Evolutionary conservation across 2,888 invertebrate species (phyloP).

Genomic region (Stenoptilia bipunctidactyla): DNA sequence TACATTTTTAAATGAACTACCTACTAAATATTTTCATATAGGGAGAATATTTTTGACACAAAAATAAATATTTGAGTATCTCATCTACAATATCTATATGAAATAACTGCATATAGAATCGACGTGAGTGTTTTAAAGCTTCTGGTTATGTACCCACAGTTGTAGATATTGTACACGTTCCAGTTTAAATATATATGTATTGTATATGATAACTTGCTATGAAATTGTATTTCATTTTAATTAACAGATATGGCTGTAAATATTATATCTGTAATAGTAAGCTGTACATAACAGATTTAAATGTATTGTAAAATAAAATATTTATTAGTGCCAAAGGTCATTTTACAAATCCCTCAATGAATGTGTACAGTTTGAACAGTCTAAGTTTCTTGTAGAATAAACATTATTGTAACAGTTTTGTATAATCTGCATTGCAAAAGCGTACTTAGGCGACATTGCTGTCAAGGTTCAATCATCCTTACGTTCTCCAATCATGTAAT

Average conservation of each 20-base stretch:
- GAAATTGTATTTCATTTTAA: slow-evolving; percentile 19
- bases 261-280: slow-evolving; percentile 34
- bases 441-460: no score
- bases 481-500: no score
- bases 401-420: neutral
- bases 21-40: neutral
- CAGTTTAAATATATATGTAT: slow-evolving; percentile 23
- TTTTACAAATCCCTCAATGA: slow-evolving; percentile 42
- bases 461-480: no score
- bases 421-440: neutral
- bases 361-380: slow-evolving; percentile 19
- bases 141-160: slow-evolving; percentile 24
- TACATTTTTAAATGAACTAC: neutral
- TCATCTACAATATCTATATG: slow-evolving; percentile 14
- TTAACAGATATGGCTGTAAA: slow-evolving; percentile 41
- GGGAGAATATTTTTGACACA: neutral
- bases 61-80: neutral
- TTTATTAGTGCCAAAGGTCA: slow-evolving; percentile 67
- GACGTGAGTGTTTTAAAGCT: slow-evolving; percentile 38
- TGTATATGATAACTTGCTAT: slow-evolving; percentile 38
- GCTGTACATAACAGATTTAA: slow-evolving; percentile 59
- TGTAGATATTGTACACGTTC: slow-evolving; percentile 54
- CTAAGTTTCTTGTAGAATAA: neutral
- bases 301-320: slow-evolving; percentile 55
- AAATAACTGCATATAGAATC: slow-evolving; percentile 21